Percentiles rank a stretch among this genome's conserved stretches.
Evolutionary conservation across 2,797 vertebrate species (phyloP).

Genomic region (Anomalospiza imberbis): DNA sequence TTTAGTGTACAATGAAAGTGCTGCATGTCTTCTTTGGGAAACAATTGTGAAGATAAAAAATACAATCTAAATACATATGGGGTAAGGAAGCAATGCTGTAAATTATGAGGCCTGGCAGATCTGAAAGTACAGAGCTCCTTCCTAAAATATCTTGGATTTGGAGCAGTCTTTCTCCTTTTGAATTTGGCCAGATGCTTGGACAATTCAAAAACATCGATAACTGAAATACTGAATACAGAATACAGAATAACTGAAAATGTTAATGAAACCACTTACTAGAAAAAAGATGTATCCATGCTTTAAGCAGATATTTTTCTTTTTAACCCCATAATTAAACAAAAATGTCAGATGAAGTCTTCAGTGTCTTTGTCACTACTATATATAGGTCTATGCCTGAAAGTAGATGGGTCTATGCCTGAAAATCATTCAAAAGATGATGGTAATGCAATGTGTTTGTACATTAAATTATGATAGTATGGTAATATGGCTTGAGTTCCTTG

Average conservation of each 20-base stretch:
- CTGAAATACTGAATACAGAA: too few relatives aligned
- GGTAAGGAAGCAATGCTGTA: background rate
- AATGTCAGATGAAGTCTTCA: background rate
- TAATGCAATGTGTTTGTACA: background rate
- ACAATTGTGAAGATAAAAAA: background rate
- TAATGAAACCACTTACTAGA: background rate
- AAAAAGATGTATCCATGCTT: background rate
- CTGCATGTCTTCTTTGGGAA: background rate
- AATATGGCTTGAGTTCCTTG: background rate
- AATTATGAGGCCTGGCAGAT: background rate
- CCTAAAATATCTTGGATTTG: background rate
- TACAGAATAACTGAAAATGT: background rate
- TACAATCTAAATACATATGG: background rate
- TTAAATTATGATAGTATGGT: background rate
- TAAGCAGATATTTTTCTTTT: background rate
- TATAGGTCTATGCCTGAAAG: background rate
- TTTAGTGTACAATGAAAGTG: background rate
- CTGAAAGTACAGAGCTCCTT: background rate
- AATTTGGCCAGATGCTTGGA: background rate
- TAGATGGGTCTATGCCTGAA: background rate
- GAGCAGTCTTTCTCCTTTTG: background rate
- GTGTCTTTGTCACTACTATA: background rate
- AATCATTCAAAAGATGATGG: background rate
- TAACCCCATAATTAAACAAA: background rate
- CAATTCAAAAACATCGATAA: background rate